Evolutionary conservation across 92 coral and sea anemone species (phyloP).

Genomic region (Nematostella vectensis): DNA sequence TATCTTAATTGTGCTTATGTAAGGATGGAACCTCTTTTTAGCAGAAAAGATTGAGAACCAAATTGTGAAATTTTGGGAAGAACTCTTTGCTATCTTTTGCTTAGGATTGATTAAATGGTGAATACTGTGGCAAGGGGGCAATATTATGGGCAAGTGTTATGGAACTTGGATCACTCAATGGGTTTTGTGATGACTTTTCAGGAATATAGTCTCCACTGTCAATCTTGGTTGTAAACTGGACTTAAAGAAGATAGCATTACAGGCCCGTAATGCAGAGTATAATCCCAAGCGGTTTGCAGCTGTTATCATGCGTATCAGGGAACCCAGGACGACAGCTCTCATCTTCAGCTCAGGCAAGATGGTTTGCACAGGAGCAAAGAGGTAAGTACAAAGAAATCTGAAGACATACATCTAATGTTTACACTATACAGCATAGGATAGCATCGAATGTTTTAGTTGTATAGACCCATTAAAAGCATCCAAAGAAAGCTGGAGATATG

Average conservation of each 20-base stretch:
- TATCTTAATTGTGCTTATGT: too few relatives aligned
- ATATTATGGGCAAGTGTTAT: too few relatives aligned
- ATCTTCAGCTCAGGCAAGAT: constrained; percentile 98
- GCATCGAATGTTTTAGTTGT: too few relatives aligned
- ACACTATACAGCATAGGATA: not conserved
- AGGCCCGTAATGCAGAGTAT: constrained; percentile 99
- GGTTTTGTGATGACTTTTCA: constrained; percentile 1
- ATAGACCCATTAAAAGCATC: not conserved
- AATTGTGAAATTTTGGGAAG: too few relatives aligned
- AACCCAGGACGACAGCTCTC: constrained; percentile 94
- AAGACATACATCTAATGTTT: not conserved
- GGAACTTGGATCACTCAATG: too few relatives aligned
- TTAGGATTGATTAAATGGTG: too few relatives aligned
- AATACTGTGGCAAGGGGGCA: too few relatives aligned
- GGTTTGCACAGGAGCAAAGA: constrained; percentile 99
- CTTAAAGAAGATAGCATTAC: constrained; percentile 93
- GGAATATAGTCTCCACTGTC: constrained; percentile 97
- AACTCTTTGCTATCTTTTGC: too few relatives aligned
- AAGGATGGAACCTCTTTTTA: too few relatives aligned
- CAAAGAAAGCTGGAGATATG: not conserved
- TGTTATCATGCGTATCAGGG: constrained; percentile 95
- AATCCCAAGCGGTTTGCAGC: constrained; percentile 99
- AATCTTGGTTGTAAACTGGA: constrained; percentile 95
- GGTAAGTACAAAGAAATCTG: too few relatives aligned
- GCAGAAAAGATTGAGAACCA: too few relatives aligned